Base-by-base conservation (phyloP, 2,797 vertebrate species). In the Squalus acanthias region DNA sequence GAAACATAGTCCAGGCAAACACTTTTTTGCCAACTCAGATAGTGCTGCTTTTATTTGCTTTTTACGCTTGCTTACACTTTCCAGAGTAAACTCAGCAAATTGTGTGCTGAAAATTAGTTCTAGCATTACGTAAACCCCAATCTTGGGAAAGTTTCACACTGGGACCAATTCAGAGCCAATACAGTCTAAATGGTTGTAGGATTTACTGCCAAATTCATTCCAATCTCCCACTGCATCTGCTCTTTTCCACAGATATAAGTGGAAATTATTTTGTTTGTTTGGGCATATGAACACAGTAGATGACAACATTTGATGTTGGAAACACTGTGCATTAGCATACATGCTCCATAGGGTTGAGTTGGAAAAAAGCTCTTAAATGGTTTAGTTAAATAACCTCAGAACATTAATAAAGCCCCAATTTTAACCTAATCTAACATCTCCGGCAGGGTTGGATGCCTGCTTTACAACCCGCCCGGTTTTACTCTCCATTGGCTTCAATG, bases 181-280 rank as follows among this genome's bases (percentile, higher is more conserved):
- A 63, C 12, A 91, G 60, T 91, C 60, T 63, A 63, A 91, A 60
- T 91, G 57, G 88, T 91, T 63, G 57, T 6, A 33, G 33, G 57
- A 63, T 15, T 63, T 33, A 91, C 88, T n/a, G 88, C 88, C 88
- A 91, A 91, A 33, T 91, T 33, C 57, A 91, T 63, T 91, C 29
- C 57, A 60, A 63, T 91, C 57, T 63, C 57, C 88, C 57, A 63
- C 57, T 91, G 88, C 88, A 91, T 91, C 29, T 91, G 88, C 57
- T 91, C 88, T 17, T 63, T 91, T 63, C 88, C 57, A 91, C 88
- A n/a, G 57, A 91, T 91, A 63, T 33, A 91, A 91, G 57, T 91
- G 57, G 88, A 91, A 91, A 63, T 91, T 33, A 91, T 63, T 91
- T 91, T 63, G 88, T 91, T 91, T 91, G 29, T 91, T 91, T 91